Evolutionary conservation across 2,113 vertebrate genomes (phyloP).

Genomic region (Brachirus orientalis): DNA sequence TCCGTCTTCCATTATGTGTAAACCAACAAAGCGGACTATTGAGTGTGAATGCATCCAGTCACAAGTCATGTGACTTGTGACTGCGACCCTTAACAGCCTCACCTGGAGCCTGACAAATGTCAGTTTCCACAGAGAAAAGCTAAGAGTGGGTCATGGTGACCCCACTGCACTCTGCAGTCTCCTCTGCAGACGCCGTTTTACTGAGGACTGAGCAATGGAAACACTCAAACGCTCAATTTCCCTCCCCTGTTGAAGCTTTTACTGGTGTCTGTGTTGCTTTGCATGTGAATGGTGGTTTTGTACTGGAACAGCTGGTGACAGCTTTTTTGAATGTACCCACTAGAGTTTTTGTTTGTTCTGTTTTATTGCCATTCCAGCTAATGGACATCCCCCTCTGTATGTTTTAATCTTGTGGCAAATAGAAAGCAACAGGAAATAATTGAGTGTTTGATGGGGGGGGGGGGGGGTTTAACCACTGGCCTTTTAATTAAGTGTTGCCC

Average conservation of each 20-base stretch:
- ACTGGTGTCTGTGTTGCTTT: neutral
- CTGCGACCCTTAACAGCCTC: neutral
- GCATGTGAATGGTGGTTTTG: neutral
- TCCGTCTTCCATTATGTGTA: too few species aligned
- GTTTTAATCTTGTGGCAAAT: conserved; percentile 42
- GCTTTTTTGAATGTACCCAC: neutral
- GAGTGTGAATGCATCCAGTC: too few species aligned
- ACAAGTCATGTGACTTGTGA: too few species aligned
- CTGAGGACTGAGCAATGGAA: neutral
- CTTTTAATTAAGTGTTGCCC: conserved; percentile 73
- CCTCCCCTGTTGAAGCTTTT: neutral
- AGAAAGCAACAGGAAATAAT: conserved; percentile 24
- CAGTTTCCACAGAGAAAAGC: conserved; percentile 3
- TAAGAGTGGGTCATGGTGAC: conserved; percentile 1
- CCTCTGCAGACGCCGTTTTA: neutral
- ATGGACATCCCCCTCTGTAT: conserved; percentile 26
- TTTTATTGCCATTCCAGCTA: conserved; percentile 9
- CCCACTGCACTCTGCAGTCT: neutral
- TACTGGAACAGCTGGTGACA: neutral
- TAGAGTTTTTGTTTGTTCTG: conserved; percentile 1
- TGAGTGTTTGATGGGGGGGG: conserved; percentile 14
- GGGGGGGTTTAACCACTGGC: conserved; percentile 22
- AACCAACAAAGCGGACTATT: too few species aligned
- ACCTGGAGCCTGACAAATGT: neutral
- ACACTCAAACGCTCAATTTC: neutral